Evolutionary conservation across 2,797 vertebrate genomes (phyloP), one percentile per base, ranked within the genome.

Genomic region (Pristis pectinata): DNA sequence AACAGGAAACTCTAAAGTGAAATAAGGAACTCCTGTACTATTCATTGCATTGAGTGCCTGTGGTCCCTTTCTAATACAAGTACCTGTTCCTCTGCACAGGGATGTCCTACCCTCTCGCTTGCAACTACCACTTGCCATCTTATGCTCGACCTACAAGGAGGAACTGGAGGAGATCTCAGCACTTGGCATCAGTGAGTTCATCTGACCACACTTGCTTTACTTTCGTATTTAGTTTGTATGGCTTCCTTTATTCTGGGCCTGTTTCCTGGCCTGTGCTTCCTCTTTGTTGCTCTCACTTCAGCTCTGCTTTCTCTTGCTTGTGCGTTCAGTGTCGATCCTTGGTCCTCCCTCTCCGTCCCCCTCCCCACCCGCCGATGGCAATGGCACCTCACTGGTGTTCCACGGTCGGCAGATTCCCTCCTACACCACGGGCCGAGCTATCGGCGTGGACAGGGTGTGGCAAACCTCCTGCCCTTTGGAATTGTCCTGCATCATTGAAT

Each of bases 401-500:
- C 3, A 97, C 99, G 97, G 99, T 98, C 1, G 98, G 96, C 0
- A 98, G 98, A 0, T 97, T 97, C 0, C 98, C 98, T 0, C 97
- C 97, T 17, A 98, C 98, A 0, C 97, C 97, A 1, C 98, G 98
- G 0, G 98, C 97, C 96, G 98, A 97, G 0, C 97, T 98, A 96
- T 97, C 98, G 96, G 34, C 13, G 4, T 19, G 98, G 99, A 0
- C 98, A 98, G 94, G 99, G 96, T 94, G 98, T 96, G 93, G 99
- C 98, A 0, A 98, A 99, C 95, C 98, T 98, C 0, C 98, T 97
- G 0, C 98, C 98, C 0, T 98, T 98, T 0, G 98, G 99, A 70
- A 97, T 98, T 98, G 0, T 98, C 96, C 95, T 97, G 96, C 95
- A 99, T 98, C n/a, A 96, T 98, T 96, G 98, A 97, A 96, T 99